These are phyloP conservation scores for Hippopotamus amphibius DNA, from an alignment of 2,113 vertebrate species.

Conservation along the genomic window DNA sequence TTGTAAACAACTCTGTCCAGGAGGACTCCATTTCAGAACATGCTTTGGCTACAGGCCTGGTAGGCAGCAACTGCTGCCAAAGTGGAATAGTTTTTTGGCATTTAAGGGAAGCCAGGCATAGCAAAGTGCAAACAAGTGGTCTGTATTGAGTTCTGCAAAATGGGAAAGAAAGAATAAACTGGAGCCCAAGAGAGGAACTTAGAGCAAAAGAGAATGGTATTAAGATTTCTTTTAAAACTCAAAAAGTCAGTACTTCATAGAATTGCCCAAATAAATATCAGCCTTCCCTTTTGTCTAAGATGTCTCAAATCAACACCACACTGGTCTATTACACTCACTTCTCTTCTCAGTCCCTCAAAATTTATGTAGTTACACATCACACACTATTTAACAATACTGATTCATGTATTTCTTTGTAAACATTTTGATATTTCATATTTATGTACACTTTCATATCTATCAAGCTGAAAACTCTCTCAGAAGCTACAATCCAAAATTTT, in stretches of 20 bases:
- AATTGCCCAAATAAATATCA: not conserved
- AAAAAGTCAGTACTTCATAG: not conserved
- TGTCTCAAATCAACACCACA: not conserved
- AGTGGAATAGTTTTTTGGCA: constrained; percentile 65
- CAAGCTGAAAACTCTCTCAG: not conserved
- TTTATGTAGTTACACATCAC: not conserved
- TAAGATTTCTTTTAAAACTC: not conserved
- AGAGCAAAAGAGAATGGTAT: not conserved
- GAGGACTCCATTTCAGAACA: constrained; percentile 66
- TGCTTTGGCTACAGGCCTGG: constrained; percentile 66
- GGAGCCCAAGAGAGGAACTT: not conserved
- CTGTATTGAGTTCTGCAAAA: not conserved
- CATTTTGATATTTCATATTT: constrained; percentile 9
- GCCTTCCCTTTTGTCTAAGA: not conserved
- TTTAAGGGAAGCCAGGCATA: constrained; percentile 35
- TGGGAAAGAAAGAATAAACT: not conserved
- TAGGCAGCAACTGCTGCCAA: constrained; percentile 59
- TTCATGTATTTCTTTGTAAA: not conserved
- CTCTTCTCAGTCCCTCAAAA: not conserved
- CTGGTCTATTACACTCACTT: not conserved
- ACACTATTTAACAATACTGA: not conserved
- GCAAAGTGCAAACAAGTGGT: constrained; percentile 18
- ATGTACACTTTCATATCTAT: not conserved
- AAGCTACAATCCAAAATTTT: not conserved
- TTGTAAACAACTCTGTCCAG: constrained; percentile 71